These are phyloP conservation scores for Lypha dubia DNA, from an alignment of 2,888 invertebrate genomes.

Conservation along the genomic window DNA sequence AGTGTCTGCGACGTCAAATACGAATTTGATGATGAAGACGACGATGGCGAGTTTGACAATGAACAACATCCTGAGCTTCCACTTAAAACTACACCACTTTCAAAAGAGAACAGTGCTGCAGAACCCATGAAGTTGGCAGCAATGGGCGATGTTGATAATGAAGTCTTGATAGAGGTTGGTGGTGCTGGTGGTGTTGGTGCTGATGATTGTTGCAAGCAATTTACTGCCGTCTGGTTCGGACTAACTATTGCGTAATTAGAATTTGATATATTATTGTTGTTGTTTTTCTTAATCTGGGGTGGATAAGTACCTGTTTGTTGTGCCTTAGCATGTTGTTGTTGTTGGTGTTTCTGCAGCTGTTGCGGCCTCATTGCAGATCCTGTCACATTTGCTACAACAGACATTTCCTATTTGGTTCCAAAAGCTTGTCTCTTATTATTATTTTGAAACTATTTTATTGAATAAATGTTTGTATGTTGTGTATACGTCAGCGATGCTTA, in stretches of 20 bases:
- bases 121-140: slow-evolving; percentile 48
- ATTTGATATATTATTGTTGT: slow-evolving; percentile 10
- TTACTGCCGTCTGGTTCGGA: slow-evolving; percentile 19
- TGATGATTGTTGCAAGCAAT: slow-evolving; percentile 58
- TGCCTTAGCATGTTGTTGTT: slow-evolving; percentile 24
- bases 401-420: slow-evolving; percentile 45
- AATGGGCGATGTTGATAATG: slow-evolving; percentile 50
- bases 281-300: slow-evolving; percentile 20
- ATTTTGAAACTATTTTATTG: neutral
- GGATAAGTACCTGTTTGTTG: slow-evolving; percentile 44
- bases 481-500: neutral
- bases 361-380: slow-evolving; percentile 57
- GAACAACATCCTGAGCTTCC: slow-evolving; percentile 64
- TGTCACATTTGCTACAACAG: slow-evolving; percentile 53
- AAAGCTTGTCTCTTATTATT: slow-evolving; percentile 2
- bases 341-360: slow-evolving; percentile 48
- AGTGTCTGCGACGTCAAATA: slow-evolving; percentile 56
- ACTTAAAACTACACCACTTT: slow-evolving; percentile 68
- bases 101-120: slow-evolving; percentile 59
- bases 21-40: slow-evolving; percentile 59
- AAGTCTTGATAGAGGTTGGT: slow-evolving; percentile 61
- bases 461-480: neutral
- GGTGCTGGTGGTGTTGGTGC: slow-evolving; percentile 58
- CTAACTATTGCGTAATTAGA: slow-evolving; percentile 25
- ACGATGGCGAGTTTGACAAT: slow-evolving; percentile 63